Evolutionary conservation across 2,113 vertebrate species (phyloP).

Genomic region (Leucosticte australis): DNA sequence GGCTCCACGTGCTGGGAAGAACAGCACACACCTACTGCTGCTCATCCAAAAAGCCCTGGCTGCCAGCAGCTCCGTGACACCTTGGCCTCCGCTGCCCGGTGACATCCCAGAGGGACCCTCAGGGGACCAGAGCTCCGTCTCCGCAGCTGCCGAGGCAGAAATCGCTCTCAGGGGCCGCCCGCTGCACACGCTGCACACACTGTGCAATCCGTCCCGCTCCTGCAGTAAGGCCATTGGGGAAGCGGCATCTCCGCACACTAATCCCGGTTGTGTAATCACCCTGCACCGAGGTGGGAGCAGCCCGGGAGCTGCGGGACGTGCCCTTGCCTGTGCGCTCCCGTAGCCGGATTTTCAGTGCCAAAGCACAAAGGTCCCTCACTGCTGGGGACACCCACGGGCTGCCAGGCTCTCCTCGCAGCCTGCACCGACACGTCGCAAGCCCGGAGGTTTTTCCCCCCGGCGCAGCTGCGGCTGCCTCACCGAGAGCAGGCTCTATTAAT

Average conservation of each 20-base stretch:
- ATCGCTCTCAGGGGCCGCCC: neutral
- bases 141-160: neutral
- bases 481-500: neutral
- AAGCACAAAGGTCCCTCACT: neutral
- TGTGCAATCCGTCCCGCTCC: neutral
- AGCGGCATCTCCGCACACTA: neutral
- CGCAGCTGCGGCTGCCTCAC: neutral
- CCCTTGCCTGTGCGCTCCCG: neutral
- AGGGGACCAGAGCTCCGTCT: neutral
- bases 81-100: neutral
- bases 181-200: neutral
- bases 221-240: neutral
- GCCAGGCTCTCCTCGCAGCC: neutral
- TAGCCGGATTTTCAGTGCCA: accelerated
- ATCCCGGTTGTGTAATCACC: neutral
- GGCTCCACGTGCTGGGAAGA: neutral
- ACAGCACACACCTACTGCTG: neutral
- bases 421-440: neutral
- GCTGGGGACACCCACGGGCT: neutral
- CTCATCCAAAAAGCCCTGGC: neutral
- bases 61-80: neutral
- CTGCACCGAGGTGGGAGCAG: neutral
- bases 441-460: neutral
- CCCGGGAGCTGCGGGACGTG: neutral
- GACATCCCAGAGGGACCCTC: neutral